Evolutionary conservation across 2,888 invertebrate species (phyloP), one percentile per base, ranked within the genome.

Genomic region (Aphodius sticticus): DNA sequence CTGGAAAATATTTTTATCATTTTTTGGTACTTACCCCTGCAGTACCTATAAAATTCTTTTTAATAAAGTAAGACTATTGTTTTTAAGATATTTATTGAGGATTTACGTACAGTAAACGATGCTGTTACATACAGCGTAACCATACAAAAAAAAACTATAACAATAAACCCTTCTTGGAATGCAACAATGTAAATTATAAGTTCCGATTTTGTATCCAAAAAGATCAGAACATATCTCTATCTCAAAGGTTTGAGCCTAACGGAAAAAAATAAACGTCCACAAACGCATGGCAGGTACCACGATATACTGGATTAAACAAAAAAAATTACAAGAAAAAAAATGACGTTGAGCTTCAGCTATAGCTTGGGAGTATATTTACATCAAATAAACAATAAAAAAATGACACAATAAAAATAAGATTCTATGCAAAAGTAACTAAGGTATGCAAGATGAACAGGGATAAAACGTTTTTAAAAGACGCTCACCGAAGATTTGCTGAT

Each of bases 151-250:
- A 83, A 83, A 79, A 79, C 77, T 82, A 82, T 86, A 87, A 87
- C 86, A 86, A 84, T 84, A 86, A 86, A 88, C 87, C 88, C 88
- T 86, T 84, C 86, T 86, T 89, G 89, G 89, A 89, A 89, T 89
- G 89, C 88, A 89, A 88, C 88, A 88, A 88, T 81, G 79, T 81
- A 80, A 81, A 79, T 53, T 80, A 80, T 78, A 75, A 79, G 78
- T 75, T 78, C 77, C 78, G 77, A 80, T 78, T 53, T 53, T 53
- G 53, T 53, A 53, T 53, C 53, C 53, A 53, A 53, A 53, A 53
- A 53, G 53, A 76, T 80, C 76, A 77, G 76, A 78, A 69, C 77
- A 77, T 77, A 38, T 77, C 76, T 79, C 38, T 16, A 72, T 15
- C 37, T 76, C 38, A 70, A 74, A 75, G 53, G 53, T 7, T 53